Base-by-base conservation (phyloP, 2,797 vertebrate genomes). In the Melanotaenia parkinsoni region DNA sequence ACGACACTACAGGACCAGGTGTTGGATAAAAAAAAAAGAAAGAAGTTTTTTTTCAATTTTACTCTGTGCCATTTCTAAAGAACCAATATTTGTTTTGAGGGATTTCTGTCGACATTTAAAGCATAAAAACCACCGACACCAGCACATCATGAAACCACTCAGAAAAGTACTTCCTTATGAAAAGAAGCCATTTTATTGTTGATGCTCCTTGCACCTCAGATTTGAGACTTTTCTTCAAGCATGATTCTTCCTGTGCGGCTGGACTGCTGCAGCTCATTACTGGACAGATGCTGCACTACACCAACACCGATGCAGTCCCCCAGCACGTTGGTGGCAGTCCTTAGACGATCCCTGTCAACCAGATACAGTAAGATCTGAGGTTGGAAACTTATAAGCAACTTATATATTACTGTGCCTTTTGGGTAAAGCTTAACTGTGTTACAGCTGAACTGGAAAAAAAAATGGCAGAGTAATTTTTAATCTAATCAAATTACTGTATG, bases 261-360 rank as follows among this genome's bases (percentile, higher is more conserved):
- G 20, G 37, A 26, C 22, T 11, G 60, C 54, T 74, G 59, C 1
- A 80, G 68, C 62, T 86, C 85, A 50, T 45, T 11, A 64, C 43
- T 71, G 33, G 79, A 86, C 60, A 89, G 71, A 76, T 82, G 88
- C 32, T 86, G 86, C 32, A 85, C 86, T 0, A 86, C 69, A 22
- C 45, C 65, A 3, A 86, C 86, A 18, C 82, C 77, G 6, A 88
- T 59, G 10, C 79, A 96, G 62, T 97, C 96, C 13, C 95, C 96
- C 76, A 97, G 89, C 11, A 97, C 95, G 0, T 96, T 96, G 33
- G 92, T 94, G 72, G 94, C 90, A 0, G 96, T 97, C 79, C 96
- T 91, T 13, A 97, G 88, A 28, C 95, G 95, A 80, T 96, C 96
- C 50, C 84, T 87, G 8, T 56, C 5, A 28, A 63, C 56, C 61